Evolutionary conservation across 2,888 invertebrate genomes (phyloP).

Genomic region (Drosophila austrosaltans): DNA sequence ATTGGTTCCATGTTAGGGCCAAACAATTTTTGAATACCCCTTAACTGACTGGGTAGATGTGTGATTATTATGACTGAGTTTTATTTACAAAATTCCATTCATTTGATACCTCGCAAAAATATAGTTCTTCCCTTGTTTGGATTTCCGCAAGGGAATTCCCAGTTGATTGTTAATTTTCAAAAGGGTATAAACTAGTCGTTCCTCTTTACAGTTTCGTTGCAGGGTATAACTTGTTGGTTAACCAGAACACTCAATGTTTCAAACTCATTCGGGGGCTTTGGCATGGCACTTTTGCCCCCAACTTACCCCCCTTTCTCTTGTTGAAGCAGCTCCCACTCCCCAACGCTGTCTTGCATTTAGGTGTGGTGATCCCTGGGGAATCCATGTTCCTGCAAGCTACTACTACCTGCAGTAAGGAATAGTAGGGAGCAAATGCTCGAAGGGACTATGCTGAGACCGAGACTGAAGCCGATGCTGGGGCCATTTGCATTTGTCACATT

Average conservation of each 20-base stretch:
- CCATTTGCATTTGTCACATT: constrained; percentile 73
- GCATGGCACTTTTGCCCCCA: constrained; percentile 25
- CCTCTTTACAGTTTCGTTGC: background rate
- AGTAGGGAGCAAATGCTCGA: constrained; percentile 23
- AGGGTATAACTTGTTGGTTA: constrained; percentile 50
- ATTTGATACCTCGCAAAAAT: too few relatives aligned
- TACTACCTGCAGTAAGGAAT: constrained; percentile 29
- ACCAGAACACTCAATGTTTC: constrained; percentile 51
- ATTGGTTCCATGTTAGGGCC: constrained; percentile 31
- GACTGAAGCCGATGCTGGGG: constrained; percentile 33
- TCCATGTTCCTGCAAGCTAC: constrained; percentile 44
- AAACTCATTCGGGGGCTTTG: constrained; percentile 45
- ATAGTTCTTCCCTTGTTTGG: background rate
- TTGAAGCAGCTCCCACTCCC: background rate
- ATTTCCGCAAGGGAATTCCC: background rate
- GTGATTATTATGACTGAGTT: background rate
- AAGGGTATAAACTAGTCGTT: constrained; percentile 26
- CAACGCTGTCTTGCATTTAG: constrained; percentile 62
- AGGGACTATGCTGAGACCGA: constrained; percentile 8
- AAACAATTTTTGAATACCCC: constrained; percentile 24
- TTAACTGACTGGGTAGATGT: background rate
- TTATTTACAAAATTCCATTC: too few relatives aligned
- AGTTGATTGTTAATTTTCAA: too few relatives aligned
- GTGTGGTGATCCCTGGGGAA: constrained; percentile 57
- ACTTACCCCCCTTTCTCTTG: background rate